Conservation (phyloP, 2,113 vertebrate genomes). For the Perognathus longimembris region DNA sequence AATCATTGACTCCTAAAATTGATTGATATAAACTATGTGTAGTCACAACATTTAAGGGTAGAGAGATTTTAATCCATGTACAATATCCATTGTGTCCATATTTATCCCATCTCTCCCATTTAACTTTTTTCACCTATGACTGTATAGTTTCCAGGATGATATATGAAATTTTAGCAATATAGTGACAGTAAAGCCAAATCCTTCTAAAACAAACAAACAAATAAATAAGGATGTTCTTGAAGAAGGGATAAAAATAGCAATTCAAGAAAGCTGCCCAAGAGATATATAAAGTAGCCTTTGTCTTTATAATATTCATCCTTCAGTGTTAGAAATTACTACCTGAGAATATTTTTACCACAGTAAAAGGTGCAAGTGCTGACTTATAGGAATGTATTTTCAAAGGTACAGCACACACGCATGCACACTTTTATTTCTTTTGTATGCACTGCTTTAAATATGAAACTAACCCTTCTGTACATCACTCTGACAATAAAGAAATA, state of each 20-base stretch:
- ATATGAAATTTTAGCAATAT: background rate
- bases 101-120: background rate
- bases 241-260: background rate
- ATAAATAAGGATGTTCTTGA: background rate
- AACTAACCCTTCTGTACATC: too few species aligned
- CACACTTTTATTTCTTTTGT: too few species aligned
- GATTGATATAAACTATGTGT: background rate
- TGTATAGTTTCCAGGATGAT: background rate
- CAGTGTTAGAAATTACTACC: background rate
- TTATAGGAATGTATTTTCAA: background rate
- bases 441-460: too few species aligned
- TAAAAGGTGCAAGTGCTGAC: background rate
- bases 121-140: background rate
- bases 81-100: background rate
- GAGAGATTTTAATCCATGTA: background rate
- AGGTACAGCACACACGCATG: background rate
- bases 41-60: background rate
- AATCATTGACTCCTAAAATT: background rate
- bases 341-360: background rate
- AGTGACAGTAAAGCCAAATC: background rate
- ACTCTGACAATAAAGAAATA: too few species aligned
- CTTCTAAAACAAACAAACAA: background rate
- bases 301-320: background rate
- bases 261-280: background rate
- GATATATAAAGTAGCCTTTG: background rate